Evolutionary conservation across 2,797 vertebrate species (phyloP).

Genomic region (Podarcis siculus): DNA sequence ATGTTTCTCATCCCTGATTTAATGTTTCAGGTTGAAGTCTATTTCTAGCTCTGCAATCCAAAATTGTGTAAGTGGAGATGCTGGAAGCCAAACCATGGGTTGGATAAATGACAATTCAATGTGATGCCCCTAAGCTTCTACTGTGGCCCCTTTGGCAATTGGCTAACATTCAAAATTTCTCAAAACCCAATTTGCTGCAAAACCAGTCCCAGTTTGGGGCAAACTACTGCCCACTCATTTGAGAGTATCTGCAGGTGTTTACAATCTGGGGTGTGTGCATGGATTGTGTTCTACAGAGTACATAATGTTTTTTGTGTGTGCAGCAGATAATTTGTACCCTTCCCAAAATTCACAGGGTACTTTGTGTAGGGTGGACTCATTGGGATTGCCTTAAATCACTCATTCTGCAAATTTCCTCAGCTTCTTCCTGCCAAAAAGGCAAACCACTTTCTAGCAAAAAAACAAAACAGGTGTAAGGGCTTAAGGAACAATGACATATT

Average conservation of each 20-base stretch:
- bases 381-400: neutral
- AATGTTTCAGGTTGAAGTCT: neutral
- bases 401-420: neutral
- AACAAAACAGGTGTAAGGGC: conserved; percentile 57
- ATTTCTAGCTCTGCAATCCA: neutral
- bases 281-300: neutral
- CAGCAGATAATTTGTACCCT: neutral
- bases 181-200: neutral
- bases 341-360: neutral
- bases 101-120: neutral
- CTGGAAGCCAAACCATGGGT: neutral
- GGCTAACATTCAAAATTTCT: conserved; percentile 32
- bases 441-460: conserved; percentile 38
- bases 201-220: neutral
- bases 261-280: too few species aligned
- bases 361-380: neutral
- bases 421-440: neutral
- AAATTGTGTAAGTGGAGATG: neutral
- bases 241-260: conserved; percentile 8
- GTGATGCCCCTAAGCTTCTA: neutral
- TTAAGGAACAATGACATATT: conserved; percentile 50
- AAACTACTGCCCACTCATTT: neutral
- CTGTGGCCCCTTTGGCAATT: neutral
- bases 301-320: neutral
- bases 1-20: neutral